Conservation (phyloP, 2,113 vertebrate genomes). For the Melozone crissalis region DNA sequence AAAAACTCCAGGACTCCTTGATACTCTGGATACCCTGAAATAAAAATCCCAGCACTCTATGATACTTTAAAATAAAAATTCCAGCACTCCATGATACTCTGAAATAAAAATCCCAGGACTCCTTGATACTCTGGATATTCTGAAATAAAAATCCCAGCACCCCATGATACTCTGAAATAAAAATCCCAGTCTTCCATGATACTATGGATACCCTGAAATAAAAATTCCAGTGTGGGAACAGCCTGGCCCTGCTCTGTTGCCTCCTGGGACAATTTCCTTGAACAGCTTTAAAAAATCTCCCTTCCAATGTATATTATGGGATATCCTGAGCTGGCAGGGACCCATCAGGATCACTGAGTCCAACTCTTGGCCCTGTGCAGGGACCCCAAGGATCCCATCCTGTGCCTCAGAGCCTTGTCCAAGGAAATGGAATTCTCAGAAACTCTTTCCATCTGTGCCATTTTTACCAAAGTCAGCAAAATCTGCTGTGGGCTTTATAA, state of each 20-base stretch:
- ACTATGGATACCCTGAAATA: too few relatives aligned
- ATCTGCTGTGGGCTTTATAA: neutral
- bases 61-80: neutral
- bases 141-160: neutral
- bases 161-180: neutral
- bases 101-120: neutral
- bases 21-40: too few relatives aligned
- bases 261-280: neutral
- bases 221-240: neutral
- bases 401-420: too few relatives aligned
- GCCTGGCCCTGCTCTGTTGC: neutral
- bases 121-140: too few relatives aligned
- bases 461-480: neutral
- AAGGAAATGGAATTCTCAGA: neutral
- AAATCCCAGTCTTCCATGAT: neutral
- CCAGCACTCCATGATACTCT: too few relatives aligned
- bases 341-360: accelerated
- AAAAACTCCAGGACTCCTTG: neutral
- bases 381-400: neutral
- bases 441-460: neutral
- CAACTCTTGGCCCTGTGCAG: neutral
- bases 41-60: neutral
- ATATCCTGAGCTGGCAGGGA: neutral
- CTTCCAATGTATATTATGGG: neutral
- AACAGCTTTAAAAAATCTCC: neutral